Evolutionary conservation across 1,140 invertebrate species (phyloP).

Genomic region (Agraylea sexmaculata): DNA sequence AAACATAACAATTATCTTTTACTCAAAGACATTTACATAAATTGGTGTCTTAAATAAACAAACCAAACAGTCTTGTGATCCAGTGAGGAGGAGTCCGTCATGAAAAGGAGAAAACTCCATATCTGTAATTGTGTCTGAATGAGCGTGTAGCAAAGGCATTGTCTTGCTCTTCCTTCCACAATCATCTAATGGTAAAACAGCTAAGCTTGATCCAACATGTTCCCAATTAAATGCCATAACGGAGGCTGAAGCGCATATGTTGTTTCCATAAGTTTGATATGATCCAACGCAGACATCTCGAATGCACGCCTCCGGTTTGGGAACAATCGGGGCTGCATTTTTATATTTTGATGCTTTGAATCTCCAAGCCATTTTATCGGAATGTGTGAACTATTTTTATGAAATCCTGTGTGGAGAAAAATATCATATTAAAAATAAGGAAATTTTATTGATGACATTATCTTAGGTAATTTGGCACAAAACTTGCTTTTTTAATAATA

Average conservation of each 20-base stretch:
- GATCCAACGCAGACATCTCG: slow-evolving; percentile 80
- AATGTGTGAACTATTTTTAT: background rate
- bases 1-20: slow-evolving; percentile 14
- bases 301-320: slow-evolving; percentile 83
- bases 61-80: slow-evolving; percentile 81
- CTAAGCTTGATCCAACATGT: slow-evolving; percentile 72
- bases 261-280: slow-evolving; percentile 86
- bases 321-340: slow-evolving; percentile 88
- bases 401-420: no score
- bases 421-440: no score
- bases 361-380: slow-evolving; percentile 72
- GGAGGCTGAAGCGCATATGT: slow-evolving; percentile 80
- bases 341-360: slow-evolving; percentile 96
- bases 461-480: no score
- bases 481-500: no score
- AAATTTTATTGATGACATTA: no score
- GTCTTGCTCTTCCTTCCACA: slow-evolving; percentile 76
- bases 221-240: slow-evolving; percentile 93
- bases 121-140: slow-evolving; percentile 86
- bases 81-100: slow-evolving; percentile 79
- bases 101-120: slow-evolving; percentile 92
- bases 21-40: slow-evolving; percentile 2
- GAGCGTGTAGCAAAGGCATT: slow-evolving; percentile 71
- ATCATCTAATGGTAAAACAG: slow-evolving; percentile 73
- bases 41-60: slow-evolving; percentile 23